Evolutionary conservation across 2,888 invertebrate species (phyloP).

Genomic region (Cyclophora albipunctata): DNA sequence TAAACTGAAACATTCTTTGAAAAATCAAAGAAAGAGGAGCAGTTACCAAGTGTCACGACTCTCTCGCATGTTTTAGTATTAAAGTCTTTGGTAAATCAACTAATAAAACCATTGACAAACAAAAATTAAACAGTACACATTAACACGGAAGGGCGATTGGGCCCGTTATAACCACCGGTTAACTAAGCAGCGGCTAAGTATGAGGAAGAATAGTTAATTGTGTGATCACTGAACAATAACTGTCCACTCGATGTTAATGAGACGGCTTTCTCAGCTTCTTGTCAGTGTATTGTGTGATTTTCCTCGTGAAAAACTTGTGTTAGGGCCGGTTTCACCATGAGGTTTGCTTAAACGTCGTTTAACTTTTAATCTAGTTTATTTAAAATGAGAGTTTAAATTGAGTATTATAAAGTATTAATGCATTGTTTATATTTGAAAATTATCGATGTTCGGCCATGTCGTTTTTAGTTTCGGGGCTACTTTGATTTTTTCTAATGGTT

Average conservation of each 20-base stretch:
- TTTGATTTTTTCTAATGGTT: neutral
- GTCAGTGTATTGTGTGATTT: conserved; percentile 52
- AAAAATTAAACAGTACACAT: too few relatives aligned
- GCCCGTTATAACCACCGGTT: conserved; percentile 1
- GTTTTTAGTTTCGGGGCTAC: neutral
- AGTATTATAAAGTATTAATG: neutral
- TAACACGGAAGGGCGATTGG: too few relatives aligned
- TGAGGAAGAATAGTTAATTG: conserved; percentile 43
- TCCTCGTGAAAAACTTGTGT: conserved; percentile 63
- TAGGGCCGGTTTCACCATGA: conserved; percentile 18
- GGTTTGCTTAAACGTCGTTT: conserved; percentile 10
- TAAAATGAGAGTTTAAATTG: neutral
- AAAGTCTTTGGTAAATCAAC: too few relatives aligned
- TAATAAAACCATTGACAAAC: too few relatives aligned
- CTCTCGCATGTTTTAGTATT: too few relatives aligned
- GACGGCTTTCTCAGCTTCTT: conserved; percentile 56
- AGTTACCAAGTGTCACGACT: too few relatives aligned
- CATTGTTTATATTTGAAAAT: neutral
- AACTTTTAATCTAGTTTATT: neutral
- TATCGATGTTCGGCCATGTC: neutral
- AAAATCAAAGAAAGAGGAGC: too few relatives aligned
- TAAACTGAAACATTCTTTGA: too few relatives aligned
- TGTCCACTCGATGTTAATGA: conserved; percentile 51
- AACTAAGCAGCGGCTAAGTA: conserved; percentile 31
- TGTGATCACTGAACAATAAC: conserved; percentile 56